phyloP scores from a whole-genome alignment of 2,888 invertebrate species.

The Clostera curtula region DNA sequence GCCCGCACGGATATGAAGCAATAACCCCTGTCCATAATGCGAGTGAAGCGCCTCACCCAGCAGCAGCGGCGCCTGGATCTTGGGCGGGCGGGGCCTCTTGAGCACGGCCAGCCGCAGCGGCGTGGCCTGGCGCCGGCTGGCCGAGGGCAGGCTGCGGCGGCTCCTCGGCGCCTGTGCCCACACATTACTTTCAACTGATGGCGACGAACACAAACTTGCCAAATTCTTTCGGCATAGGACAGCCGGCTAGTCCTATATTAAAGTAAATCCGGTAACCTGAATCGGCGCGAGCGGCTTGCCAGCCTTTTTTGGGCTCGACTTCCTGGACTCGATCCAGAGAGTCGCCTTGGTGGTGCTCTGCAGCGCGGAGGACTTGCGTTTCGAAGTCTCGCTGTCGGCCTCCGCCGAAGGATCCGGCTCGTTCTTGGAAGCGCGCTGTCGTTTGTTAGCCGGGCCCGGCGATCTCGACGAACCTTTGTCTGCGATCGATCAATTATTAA shows the following conservation, averaged over 20 bases:
- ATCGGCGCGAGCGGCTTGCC: conserved; percentile 3
- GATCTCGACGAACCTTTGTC: conserved; percentile 7
- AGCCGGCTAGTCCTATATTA: too few relatives aligned
- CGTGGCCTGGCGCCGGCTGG: conserved; percentile 22
- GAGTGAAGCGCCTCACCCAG: not conserved
- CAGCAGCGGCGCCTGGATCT: not conserved
- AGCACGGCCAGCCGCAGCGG: conserved; percentile 40
- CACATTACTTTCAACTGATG: too few relatives aligned
- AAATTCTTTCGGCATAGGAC: too few relatives aligned
- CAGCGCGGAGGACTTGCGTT: conserved; percentile 12
- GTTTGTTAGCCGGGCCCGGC: conserved; percentile 10
- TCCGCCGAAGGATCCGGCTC: conserved; percentile 11
- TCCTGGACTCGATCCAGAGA: conserved; percentile 55
- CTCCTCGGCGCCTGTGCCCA: too few relatives aligned
- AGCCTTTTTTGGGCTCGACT: conserved; percentile 25
- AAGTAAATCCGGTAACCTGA: conserved; percentile 1
- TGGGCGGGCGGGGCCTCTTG: conserved; percentile 7
- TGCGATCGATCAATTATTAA: conserved; percentile 1
- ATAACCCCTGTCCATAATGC: too few relatives aligned
- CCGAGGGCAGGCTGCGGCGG: conserved; percentile 6
- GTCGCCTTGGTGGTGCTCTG: conserved; percentile 40
- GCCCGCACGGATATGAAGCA: too few relatives aligned
- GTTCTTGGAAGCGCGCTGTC: conserved; percentile 11
- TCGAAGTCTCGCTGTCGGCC: conserved; percentile 11
- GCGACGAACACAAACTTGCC: too few relatives aligned